These are phyloP conservation scores for Eutrigla gurnardus DNA, from an alignment of 2,797 vertebrate species.

Conservation along the genomic window DNA sequence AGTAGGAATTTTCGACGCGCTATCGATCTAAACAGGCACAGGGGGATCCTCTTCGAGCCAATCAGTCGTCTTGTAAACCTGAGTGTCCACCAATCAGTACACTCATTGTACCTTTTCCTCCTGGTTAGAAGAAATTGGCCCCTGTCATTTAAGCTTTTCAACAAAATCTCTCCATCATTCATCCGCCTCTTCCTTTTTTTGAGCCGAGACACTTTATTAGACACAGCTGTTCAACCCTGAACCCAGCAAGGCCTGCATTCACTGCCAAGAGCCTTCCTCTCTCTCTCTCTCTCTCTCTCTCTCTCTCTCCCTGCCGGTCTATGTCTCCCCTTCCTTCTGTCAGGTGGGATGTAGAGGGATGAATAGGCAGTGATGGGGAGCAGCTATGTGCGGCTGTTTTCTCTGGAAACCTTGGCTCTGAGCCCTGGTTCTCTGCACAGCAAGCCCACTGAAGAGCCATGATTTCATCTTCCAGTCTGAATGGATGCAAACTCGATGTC, in stretches of 20 bases:
- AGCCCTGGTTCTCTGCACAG: slow-evolving; percentile 47
- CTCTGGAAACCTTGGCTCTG: slow-evolving; percentile 62
- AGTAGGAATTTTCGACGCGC: slow-evolving; percentile 30
- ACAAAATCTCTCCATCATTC: slow-evolving; percentile 72
- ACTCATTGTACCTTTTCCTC: slow-evolving; percentile 69
- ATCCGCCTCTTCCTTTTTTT: slow-evolving; percentile 58
- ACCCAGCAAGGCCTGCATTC: slow-evolving; percentile 71
- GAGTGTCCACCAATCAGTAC: slow-evolving; percentile 74
- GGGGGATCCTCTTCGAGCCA: slow-evolving; percentile 63
- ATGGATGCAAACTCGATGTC: slow-evolving; percentile 19
- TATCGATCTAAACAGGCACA: slow-evolving; percentile 57
- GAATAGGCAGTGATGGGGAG: slow-evolving; percentile 78
- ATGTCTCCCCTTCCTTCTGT: slow-evolving; percentile 30
- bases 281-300: slow-evolving; percentile 30
- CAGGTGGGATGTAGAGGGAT: slow-evolving; percentile 72
- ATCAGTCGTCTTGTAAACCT: slow-evolving; percentile 67
- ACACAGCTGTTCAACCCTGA: slow-evolving; percentile 82
- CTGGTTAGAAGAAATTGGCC: slow-evolving; percentile 70
- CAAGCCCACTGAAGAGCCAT: slow-evolving; percentile 37
- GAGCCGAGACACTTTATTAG: slow-evolving; percentile 78
- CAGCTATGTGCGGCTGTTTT: slow-evolving; percentile 60
- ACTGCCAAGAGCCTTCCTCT: slow-evolving; percentile 77
- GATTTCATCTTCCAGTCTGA: slow-evolving; percentile 32
- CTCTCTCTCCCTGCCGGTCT: slow-evolving; percentile 11
- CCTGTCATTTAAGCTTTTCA: slow-evolving; percentile 76